Base-by-base conservation (phyloP, 2,797 vertebrate genomes). In the Bradypodion ventrale region DNA sequence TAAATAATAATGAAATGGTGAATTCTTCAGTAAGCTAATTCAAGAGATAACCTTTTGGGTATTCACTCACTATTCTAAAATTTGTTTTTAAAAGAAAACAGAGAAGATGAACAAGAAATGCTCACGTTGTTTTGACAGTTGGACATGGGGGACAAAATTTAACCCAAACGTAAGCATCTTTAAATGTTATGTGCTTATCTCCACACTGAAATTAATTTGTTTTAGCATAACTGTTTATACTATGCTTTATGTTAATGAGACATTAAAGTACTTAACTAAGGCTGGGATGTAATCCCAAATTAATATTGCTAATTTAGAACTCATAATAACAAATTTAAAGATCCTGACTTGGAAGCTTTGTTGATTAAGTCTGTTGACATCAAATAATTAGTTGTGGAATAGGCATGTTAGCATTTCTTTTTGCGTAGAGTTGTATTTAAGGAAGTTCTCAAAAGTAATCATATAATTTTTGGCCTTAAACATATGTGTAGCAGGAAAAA, bases 221-320 rank as follows among this genome's bases (percentile, higher is more conserved):
- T 25, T n/a, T 65, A 7, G 19, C 21, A 5, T 66, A 66, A 68
- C 56, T 76, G 32, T 69, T 59, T 69, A 59, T 42, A 76, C 23
- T 56, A 44, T 76, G 35, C 49, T 76, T 76, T 83, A 56, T 76
- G 73, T 76, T 68, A 83, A 75, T 76, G 25, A 73, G 0, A 13
- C 19, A 65, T 56, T 83, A 49, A 75, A 83, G 42, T 60, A 79
- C 87, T 91, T 87, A 90, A 85, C 73, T 85, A 44, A 5, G 35
- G 66, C 42, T 68, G 78, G 25, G 75, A 85, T 52, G 49, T 42
- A 83, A 68, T 23, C 46, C 27, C 62, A 42, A 83, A 83, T 76
- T 66, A 83, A 76, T 76, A 76, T 68, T n/a, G 49, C 73, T 76
- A 76, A 76, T 68, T 83, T 83, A 76, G 37, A 37, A 76, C 62